These are phyloP conservation scores for Cenopis cana DNA, from an alignment of 2,888 invertebrate species.

Conservation along the genomic window DNA sequence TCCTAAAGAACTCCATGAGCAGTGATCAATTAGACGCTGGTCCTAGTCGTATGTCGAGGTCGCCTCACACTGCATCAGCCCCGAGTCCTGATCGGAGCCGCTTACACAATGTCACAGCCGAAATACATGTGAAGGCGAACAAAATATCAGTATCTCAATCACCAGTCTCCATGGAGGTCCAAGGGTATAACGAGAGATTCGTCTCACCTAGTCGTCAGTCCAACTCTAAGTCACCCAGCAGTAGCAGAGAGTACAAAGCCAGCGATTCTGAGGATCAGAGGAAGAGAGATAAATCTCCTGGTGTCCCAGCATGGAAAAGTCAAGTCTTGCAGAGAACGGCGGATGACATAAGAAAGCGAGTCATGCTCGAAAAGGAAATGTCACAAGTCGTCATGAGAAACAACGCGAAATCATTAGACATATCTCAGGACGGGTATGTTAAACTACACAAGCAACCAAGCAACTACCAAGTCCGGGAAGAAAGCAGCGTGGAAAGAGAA, in stretches of 20 bases:
- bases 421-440: conserved; percentile 81
- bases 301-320: conserved; percentile 73
- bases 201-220: conserved; percentile 70
- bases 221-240: conserved; percentile 67
- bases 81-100: conserved; percentile 57
- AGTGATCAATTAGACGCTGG: conserved; percentile 76
- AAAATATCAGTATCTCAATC: conserved; percentile 74
- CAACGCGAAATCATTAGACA: conserved; percentile 71
- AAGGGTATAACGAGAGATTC: conserved; percentile 66
- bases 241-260: conserved; percentile 57
- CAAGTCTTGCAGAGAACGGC: conserved; percentile 79
- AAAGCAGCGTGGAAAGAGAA: conserved; percentile 62
- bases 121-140: conserved; percentile 78
- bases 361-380: conserved; percentile 74
- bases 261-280: conserved; percentile 65
- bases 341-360: conserved; percentile 75
- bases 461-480: conserved; percentile 56
- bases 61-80: conserved; percentile 57
- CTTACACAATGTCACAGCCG: conserved; percentile 75
- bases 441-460: conserved; percentile 72
- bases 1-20: conserved; percentile 74
- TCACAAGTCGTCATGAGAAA: conserved; percentile 65
- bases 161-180: conserved; percentile 69
- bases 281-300: conserved; percentile 53
- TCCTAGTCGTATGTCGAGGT: conserved; percentile 65